Evolutionary conservation across 2,797 vertebrate genomes (phyloP).

Genomic region (Monodelphis domestica): DNA sequence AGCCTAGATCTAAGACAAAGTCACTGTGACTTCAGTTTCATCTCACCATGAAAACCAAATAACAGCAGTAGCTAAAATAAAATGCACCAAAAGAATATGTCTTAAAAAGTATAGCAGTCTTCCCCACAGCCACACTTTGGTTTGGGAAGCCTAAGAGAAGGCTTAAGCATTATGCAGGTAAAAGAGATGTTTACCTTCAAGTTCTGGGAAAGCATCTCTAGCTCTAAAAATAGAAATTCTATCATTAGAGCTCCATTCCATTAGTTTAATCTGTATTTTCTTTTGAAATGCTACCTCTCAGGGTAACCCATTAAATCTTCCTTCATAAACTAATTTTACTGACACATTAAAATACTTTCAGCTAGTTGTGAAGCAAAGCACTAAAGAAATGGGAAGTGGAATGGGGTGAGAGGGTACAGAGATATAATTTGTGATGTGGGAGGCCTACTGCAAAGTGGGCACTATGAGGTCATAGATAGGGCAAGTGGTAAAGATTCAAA

Average conservation of each 20-base stretch:
- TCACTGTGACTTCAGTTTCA: constrained; percentile 20
- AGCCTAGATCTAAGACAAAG: constrained; percentile 53
- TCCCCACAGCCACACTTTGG: constrained; percentile 26
- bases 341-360: constrained; percentile 42
- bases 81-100: constrained; percentile 4
- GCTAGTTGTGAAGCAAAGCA: constrained; percentile 11
- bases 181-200: background rate
- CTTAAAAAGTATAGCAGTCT: background rate
- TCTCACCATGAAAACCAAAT: constrained; percentile 17
- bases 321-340: constrained; percentile 56
- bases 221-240: constrained; percentile 35
- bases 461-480: constrained; percentile 36
- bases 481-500: constrained; percentile 16
- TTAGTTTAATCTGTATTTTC: constrained; percentile 38
- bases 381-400: constrained; percentile 47
- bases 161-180: background rate
- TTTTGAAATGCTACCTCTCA: constrained; percentile 48
- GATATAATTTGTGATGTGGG: constrained; percentile 43
- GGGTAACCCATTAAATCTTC: constrained; percentile 27
- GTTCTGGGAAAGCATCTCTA: constrained; percentile 45
- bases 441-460: background rate
- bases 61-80: constrained; percentile 46
- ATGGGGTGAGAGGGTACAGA: background rate
- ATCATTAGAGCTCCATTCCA: constrained; percentile 39
- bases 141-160: constrained; percentile 10